Evolutionary conservation across 1,140 invertebrate species (phyloP).

Genomic region (Aphidius ervi): DNA sequence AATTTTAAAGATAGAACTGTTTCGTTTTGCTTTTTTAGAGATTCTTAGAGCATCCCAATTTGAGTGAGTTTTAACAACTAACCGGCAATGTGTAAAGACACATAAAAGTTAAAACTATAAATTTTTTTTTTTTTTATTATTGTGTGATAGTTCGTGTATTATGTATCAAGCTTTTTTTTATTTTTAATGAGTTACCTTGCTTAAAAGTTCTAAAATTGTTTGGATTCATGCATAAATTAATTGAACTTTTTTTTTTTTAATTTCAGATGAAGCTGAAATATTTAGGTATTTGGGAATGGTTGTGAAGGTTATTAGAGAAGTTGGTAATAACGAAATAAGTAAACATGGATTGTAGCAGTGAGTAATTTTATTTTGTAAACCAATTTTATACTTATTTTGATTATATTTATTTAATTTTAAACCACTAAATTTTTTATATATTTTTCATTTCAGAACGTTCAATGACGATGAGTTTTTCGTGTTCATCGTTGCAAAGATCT

Average conservation of each 20-base stretch:
- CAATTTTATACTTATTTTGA: neutral
- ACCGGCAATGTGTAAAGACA: conserved; percentile 5
- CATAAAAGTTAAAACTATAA: neutral
- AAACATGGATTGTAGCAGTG: conserved; percentile 26
- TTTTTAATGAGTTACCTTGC: neutral
- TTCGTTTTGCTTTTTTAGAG: conserved; percentile 21
- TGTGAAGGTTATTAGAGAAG: conserved; percentile 14
- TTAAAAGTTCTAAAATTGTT: neutral
- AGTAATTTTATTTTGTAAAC: conserved; percentile 5
- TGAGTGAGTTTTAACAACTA: conserved; percentile 8
- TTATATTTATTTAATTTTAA: neutral
- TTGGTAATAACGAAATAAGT: neutral
- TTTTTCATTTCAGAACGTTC: conserved; percentile 45
- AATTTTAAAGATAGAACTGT: conserved; percentile 23
- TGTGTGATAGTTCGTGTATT: neutral
- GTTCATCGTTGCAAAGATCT: conserved; percentile 56
- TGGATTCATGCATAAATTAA: neutral
- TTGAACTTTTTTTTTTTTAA: neutral
- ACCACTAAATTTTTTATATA: conserved; percentile 10
- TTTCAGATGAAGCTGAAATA: conserved; percentile 13
- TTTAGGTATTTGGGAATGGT: neutral
- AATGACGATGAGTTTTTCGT: conserved; percentile 56
- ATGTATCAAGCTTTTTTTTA: neutral
- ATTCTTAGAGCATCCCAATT: conserved; percentile 19
- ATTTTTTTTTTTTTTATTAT: neutral